phyloP scores from a whole-genome alignment of 2,113 vertebrate species.

The Chitala chitala region DNA sequence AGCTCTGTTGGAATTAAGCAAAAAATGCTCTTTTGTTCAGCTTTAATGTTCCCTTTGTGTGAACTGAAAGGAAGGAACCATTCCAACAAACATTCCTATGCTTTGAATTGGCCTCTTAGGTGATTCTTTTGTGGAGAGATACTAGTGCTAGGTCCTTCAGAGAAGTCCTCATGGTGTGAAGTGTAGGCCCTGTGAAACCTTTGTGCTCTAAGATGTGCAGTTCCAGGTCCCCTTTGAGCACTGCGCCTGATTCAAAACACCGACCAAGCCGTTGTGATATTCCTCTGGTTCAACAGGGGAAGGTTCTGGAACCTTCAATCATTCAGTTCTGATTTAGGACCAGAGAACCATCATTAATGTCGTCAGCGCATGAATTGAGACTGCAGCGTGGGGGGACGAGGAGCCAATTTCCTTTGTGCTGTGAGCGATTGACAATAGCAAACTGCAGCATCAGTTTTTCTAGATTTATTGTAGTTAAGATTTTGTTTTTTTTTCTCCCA shows the following conservation, averaged over 20 bases:
- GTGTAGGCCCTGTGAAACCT: too few relatives aligned
- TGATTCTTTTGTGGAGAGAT: not conserved
- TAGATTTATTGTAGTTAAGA: not conserved
- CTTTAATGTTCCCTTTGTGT: not conserved
- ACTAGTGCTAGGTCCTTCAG: not conserved
- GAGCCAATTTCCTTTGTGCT: not conserved
- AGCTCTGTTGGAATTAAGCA: not conserved
- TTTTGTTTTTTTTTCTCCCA: not conserved
- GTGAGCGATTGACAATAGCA: not conserved
- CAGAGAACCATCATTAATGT: not conserved
- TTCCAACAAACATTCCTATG: not conserved
- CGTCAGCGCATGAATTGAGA: not conserved
- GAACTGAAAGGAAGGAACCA: not conserved
- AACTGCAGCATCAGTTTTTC: constrained; percentile 2
- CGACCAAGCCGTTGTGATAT: too few relatives aligned
- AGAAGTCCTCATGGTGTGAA: too few relatives aligned
- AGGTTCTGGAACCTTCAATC: constrained; percentile 1
- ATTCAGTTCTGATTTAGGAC: not conserved
- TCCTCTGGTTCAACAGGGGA: not conserved
- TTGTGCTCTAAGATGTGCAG: not conserved
- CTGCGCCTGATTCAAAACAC: not conserved
- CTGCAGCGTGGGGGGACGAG: not conserved
- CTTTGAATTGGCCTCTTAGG: not conserved
- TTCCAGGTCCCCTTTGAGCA: not conserved
- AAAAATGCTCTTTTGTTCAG: not conserved